phyloP scores from a whole-genome alignment of 2,888 invertebrate species.

The Orgyia antiqua region DNA sequence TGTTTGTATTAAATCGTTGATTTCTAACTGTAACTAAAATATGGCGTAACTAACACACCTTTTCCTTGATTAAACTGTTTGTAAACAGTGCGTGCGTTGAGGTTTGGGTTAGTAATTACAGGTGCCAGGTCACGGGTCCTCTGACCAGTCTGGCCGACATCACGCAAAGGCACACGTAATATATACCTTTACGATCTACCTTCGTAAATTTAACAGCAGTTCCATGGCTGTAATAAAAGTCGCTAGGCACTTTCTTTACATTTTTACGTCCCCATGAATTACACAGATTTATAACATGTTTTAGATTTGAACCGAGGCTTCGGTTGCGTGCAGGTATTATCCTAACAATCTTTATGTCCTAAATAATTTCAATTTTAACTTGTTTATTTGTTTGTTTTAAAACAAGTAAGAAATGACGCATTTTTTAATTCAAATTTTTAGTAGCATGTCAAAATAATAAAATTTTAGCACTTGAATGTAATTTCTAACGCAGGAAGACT shows the following conservation, averaged over 20 bases:
- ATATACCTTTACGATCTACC: constrained; percentile 8
- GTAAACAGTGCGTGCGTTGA: constrained; percentile 18
- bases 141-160: constrained; percentile 7
- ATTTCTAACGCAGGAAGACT: too few relatives aligned
- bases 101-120: constrained; percentile 23
- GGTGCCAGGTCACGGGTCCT: constrained; percentile 13
- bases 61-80: constrained; percentile 24
- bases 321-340: neutral
- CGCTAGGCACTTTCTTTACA: constrained; percentile 21
- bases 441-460: too few relatives aligned
- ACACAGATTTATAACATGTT: constrained; percentile 15
- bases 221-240: constrained; percentile 21
- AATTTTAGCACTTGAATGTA: too few relatives aligned
- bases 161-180: constrained; percentile 19
- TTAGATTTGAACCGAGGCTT: neutral
- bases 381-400: too few relatives aligned
- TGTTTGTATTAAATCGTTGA: constrained; percentile 9
- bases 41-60: constrained; percentile 15
- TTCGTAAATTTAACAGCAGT: constrained; percentile 23
- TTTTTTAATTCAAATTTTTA: too few relatives aligned
- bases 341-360: neutral
- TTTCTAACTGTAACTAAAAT: constrained; percentile 5
- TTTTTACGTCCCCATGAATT: constrained; percentile 12
- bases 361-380: neutral
- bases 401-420: too few relatives aligned